Evolutionary conservation across 2,888 invertebrate species (phyloP), one percentile per base, ranked within the genome.

Genomic region (Pristionchus fissidentatus): DNA sequence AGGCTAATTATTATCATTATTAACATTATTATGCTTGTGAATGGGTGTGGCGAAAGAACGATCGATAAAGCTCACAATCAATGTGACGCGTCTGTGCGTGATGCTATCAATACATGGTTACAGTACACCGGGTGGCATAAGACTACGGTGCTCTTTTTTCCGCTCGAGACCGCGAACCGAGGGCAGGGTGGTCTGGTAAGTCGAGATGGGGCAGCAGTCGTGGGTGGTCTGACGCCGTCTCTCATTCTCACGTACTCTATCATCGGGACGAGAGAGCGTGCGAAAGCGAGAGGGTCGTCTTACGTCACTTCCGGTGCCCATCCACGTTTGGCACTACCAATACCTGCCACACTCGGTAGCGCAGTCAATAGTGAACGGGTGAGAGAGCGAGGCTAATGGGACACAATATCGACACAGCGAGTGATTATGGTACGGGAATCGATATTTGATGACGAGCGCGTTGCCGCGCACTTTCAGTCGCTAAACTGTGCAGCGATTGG

Each of bases 401-500:
- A n/a, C n/a, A n/a, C n/a, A n/a, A n/a, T n/a, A n/a, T n/a, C n/a
- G n/a, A n/a, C n/a, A n/a, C n/a, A n/a, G n/a, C n/a, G n/a, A n/a
- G n/a, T n/a, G n/a, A n/a, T n/a, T n/a, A n/a, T n/a, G n/a, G n/a
- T n/a, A n/a, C n/a, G n/a, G n/a, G n/a, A n/a, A n/a, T n/a, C n/a
- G n/a, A n/a, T n/a, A n/a, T n/a, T n/a, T n/a, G n/a, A n/a, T n/a
- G 55, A 55, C 19, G 3, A 1, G 15, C n/a, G n/a, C 3, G 19
- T 13, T 41, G 70, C 43, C 8, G 41, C n/a, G 13, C 52, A 19
- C 52, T 10, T 49, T 83, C 83, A 85, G 35, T 85, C 85, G 26
- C 85, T 85, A 55, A 85, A 83, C 60, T 85, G 82, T 32, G 77
- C 77, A 0, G 52, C 49, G 32, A 52, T 52, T 26, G 49, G 77